Conservation (phyloP, 2,113 vertebrate species). For the Odobenus rosmarus region DNA sequence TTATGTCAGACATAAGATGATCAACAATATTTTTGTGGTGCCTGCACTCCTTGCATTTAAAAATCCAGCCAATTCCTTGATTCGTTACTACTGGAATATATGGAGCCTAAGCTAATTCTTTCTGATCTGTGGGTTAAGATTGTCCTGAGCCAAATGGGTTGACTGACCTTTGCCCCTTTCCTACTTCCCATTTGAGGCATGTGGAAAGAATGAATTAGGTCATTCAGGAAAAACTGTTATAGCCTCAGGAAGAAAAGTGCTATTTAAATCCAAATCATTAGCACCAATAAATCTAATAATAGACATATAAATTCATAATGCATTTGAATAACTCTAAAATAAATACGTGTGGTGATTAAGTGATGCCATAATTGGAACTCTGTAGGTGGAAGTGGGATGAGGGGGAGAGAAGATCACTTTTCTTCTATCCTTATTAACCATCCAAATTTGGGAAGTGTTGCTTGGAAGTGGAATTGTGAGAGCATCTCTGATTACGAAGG, state of each 20-base stretch:
- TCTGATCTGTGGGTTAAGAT: not conserved
- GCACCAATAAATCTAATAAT: constrained; percentile 75
- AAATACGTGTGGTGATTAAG: constrained; percentile 71
- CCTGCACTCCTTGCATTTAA: not conserved
- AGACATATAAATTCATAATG: constrained; percentile 74
- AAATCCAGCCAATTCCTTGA: not conserved
- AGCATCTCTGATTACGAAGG: constrained; percentile 58
- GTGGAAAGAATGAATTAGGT: constrained; percentile 62
- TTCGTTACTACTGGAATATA: not conserved
- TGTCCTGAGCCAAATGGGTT: constrained; percentile 25
- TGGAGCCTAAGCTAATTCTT: not conserved
- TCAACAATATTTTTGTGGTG: not conserved
- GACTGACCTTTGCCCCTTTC: constrained; percentile 28
- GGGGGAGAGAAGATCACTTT: constrained; percentile 50
- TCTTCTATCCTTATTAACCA: constrained; percentile 49
- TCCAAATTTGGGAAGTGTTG: constrained; percentile 33
- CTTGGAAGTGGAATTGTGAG: constrained; percentile 40
- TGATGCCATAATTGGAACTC: constrained; percentile 65
- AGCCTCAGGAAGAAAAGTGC: constrained; percentile 61
- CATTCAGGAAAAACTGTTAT: constrained; percentile 57
- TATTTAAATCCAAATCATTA: constrained; percentile 75
- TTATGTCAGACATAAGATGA: not conserved
- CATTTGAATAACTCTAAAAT: constrained; percentile 73
- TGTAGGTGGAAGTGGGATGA: constrained; percentile 64
- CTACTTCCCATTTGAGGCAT: constrained; percentile 15